Base-by-base conservation (phyloP, 92 coral and sea anemone genomes). In the Micromussa lordhowensis region DNA sequence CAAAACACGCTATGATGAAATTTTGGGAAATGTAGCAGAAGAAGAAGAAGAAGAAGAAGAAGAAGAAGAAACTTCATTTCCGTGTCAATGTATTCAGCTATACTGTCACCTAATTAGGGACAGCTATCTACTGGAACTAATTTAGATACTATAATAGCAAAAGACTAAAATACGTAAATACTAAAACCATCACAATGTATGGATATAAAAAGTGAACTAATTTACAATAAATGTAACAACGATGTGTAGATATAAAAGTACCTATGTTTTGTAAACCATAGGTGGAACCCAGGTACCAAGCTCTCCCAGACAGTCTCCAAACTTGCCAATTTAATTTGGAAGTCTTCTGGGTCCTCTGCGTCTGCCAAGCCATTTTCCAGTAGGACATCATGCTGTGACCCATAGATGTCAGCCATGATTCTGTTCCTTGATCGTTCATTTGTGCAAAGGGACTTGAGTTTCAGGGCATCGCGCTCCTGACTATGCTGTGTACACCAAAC, bases 401-500 rank as follows among this genome's bases (percentile, higher is more conserved):
- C 92, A 53, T 78, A 90, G 13, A 93, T 90, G 36, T 90, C 91
- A 0, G 90, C 70, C 85, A 93, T 40, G 71, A 82, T 78, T 15
- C 89, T 71, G 24, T 26, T 26, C 32, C 86, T 77, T 75, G 90
- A 34, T 40, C 55, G 44, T 36, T 90, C 48, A 61, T 89, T 92
- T 61, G 86, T 68, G 18, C 95, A 88, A 28, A 92, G 26, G 24
- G 91, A 54, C 35, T 86, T 40, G 34, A 92, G 86, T 32, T 92
- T 84, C n/a, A 32, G 74, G 24, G 83, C 74, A 73, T 85, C 88
- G 1, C 89, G 81, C 63, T 92, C 93, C 55, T 91, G 91, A 75
- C 85, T 87, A 75, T 92, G 97, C 38, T 94, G 92, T 0, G 93
- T 94, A 76, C 93, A 91, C 90, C 87, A 94, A 35, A 94, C 36